These are phyloP conservation scores for Oreortyx pictus DNA, from an alignment of 2,797 vertebrate species.

Conservation along the genomic window DNA sequence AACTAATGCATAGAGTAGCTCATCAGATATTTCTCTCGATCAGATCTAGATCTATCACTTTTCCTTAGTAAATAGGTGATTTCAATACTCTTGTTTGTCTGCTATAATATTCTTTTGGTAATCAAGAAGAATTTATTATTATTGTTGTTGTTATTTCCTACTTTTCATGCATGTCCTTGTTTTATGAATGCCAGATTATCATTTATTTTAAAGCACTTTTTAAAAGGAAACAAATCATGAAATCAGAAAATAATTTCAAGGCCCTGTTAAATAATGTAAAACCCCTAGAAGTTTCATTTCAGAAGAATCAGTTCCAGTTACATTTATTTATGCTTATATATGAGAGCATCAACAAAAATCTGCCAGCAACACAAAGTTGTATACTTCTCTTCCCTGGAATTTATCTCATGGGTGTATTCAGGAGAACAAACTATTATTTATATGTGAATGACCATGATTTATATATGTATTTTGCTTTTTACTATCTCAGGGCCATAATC, in stretches of 20 bases:
- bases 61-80: neutral
- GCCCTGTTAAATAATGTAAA: neutral
- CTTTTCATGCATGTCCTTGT: neutral
- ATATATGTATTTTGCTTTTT: neutral
- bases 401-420: neutral
- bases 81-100: neutral
- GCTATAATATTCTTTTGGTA: neutral
- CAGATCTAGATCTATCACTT: neutral
- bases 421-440: neutral
- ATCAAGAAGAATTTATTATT: neutral
- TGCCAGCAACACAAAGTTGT: neutral
- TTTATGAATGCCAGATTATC: neutral
- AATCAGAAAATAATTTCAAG: neutral
- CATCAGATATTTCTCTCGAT: neutral
- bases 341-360: neutral
- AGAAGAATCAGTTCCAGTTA: neutral
- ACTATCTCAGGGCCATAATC: neutral
- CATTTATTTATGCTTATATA: neutral
- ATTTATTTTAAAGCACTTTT: neutral
- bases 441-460: neutral
- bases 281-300: neutral
- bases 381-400: neutral
- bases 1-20: too few species aligned
- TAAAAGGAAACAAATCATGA: neutral
- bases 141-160: neutral